Percentiles rank a stretch among this genome's conserved stretches.
Conservation (phyloP, 2,113 vertebrate genomes). For the Physeter macrocephalus region DNA sequence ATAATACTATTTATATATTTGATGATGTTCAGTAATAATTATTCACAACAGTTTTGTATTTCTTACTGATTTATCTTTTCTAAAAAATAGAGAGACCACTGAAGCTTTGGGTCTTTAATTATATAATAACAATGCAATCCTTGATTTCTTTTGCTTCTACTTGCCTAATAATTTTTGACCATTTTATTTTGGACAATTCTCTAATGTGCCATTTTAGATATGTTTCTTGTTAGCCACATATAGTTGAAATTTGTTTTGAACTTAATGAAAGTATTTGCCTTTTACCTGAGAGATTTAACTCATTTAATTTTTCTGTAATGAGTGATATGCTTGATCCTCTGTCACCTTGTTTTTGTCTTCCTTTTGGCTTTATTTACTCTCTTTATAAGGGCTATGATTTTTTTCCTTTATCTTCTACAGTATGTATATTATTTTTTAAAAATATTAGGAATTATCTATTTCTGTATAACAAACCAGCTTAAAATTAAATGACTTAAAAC, state of each 20-base stretch:
- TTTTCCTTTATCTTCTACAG: background rate
- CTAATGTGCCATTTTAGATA: background rate
- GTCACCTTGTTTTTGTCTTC: background rate
- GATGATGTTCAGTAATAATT: background rate
- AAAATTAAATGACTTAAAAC: background rate
- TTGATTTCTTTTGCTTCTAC: background rate
- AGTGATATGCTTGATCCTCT: background rate
- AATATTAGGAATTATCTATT: background rate
- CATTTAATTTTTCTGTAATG: background rate
- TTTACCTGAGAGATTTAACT: background rate
- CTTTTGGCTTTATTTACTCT: background rate
- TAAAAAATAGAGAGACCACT: background rate
- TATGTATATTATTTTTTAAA: background rate
- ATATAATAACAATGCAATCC: background rate
- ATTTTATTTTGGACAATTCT: background rate
- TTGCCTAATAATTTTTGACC: background rate
- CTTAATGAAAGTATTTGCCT: background rate
- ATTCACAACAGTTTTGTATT: background rate
- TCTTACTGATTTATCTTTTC: background rate
- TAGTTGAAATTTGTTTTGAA: constrained; percentile 14
- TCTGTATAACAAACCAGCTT: background rate
- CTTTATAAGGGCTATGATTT: background rate
- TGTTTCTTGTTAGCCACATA: background rate
- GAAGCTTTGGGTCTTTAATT: background rate
- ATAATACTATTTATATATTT: background rate